Evolutionary conservation across 2,113 vertebrate genomes (phyloP), one percentile per base, ranked within the genome.

Genomic region (Periophthalmodon schlosseri): DNA sequence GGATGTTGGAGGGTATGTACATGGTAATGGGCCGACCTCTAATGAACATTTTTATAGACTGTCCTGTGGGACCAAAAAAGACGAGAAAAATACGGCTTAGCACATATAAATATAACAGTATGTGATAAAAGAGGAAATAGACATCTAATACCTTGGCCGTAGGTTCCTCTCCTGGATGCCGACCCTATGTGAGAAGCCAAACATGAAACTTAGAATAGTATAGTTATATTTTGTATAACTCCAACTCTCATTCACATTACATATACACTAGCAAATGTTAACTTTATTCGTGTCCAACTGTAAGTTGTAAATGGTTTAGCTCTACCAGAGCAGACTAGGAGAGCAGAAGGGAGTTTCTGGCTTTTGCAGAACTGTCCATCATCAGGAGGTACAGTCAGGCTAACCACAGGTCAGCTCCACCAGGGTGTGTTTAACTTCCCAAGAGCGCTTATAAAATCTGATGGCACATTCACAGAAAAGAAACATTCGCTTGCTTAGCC

Each of bases 21-120:
- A 96, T 97, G 77, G 96, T 97, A 70, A 97, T 97, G 14, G 96
- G 96, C 15, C 96, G 95, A 0, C 96, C 96, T 0, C 96, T 94
- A 75, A 97, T 95, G 81, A 96, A 97, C 95, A 97, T 96, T 87
- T 96, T 97, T 81, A 96, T 95, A 0, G 95, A 96, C 69, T 95
- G 93, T 72, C 91, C 96, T 94, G 87, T 33, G 77, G 79, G 34
- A 73, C 14, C 78, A 78, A 72, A 33, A 73, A 24, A 73, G 23
- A 8, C 7, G 11, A 49, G 23, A 5, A 60, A 60, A 60, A 28
- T 23, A 60, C 28, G 57, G 23, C 5, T 28, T 6, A 28, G 23
- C 13, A 28, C 9, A 44, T 44, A 44, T 6, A 60, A 28, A 28
- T 13, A 14, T 13, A 60, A 63, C 0, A 18, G 5, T 33, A 34